phyloP scores from a whole-genome alignment of 2,888 invertebrate species.

The Coenonympha glycerion region DNA sequence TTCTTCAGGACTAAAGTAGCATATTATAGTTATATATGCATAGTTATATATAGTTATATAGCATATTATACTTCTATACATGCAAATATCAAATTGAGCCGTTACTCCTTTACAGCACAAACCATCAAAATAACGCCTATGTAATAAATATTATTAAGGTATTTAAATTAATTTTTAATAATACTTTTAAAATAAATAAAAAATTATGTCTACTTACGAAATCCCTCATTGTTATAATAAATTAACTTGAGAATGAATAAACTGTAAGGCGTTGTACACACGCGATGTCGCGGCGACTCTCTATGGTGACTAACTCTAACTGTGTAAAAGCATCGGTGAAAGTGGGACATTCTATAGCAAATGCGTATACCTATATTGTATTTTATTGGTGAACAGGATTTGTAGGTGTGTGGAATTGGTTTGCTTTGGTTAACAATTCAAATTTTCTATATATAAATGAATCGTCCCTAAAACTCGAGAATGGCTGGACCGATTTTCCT shows the following conservation, averaged over 20 bases:
- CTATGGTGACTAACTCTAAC: slow-evolving; percentile 23
- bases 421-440: slow-evolving; percentile 17
- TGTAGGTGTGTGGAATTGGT: slow-evolving; percentile 12
- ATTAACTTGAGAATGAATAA: neutral
- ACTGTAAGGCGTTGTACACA: slow-evolving; percentile 17
- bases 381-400: slow-evolving; percentile 4
- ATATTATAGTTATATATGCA: no score
- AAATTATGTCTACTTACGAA: slow-evolving; percentile 20
- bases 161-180: no score
- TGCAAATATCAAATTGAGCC: no score
- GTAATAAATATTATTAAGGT: no score
- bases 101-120: no score
- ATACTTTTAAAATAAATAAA: neutral
- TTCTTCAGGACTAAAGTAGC: no score
- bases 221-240: slow-evolving; percentile 18
- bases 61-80: no score
- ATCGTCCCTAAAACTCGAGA: no score
- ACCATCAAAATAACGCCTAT: no score
- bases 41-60: no score
- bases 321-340: slow-evolving; percentile 39
- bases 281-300: slow-evolving; percentile 36
- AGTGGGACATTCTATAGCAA: slow-evolving; percentile 45
- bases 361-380: neutral
- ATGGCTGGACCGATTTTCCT: no score
- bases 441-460: no score